phyloP scores from a whole-genome alignment of 2,888 invertebrate genomes.

The Amitus sp. region DNA sequence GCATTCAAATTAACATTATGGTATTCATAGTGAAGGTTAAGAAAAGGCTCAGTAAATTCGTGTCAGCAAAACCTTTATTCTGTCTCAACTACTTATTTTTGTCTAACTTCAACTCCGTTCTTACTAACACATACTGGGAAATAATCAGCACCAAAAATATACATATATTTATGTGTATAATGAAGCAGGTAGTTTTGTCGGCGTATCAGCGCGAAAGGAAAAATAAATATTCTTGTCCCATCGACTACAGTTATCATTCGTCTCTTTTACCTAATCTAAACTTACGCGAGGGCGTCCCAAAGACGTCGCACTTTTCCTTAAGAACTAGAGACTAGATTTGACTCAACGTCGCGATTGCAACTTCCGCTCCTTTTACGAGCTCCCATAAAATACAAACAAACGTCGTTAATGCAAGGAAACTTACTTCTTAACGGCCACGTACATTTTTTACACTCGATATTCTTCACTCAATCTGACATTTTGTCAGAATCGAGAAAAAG shows the following conservation, averaged over 20 bases:
- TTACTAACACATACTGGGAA: conserved; percentile 36
- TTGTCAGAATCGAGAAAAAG: no score
- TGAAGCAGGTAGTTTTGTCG: conserved; percentile 31
- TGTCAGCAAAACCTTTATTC: conserved; percentile 37
- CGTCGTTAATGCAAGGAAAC: conserved; percentile 48
- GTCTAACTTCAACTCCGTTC: conserved; percentile 24
- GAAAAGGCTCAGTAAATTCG: no score
- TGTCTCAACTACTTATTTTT: conserved; percentile 24
- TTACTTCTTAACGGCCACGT: conserved; percentile 36
- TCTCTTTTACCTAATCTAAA: conserved; percentile 31
- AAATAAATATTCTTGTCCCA: conserved; percentile 16
- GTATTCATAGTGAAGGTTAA: no score
- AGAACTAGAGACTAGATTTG: conserved; percentile 58
- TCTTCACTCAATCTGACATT: no score
- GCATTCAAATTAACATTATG: no score
- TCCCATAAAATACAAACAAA: conserved; percentile 45
- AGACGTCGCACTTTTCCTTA: conserved; percentile 47
- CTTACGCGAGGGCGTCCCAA: conserved; percentile 34
- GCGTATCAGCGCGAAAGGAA: conserved; percentile 22
- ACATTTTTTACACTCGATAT: conserved; percentile 1
- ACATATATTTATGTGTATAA: conserved; percentile 5
- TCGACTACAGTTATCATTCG: conserved; percentile 39
- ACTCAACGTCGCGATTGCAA: conserved; percentile 49
- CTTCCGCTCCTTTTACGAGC: conserved; percentile 44
- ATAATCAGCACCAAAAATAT: conserved; percentile 40